Base-by-base conservation (phyloP, 2,113 vertebrate species). In the Mormyrus iriodes region DNA sequence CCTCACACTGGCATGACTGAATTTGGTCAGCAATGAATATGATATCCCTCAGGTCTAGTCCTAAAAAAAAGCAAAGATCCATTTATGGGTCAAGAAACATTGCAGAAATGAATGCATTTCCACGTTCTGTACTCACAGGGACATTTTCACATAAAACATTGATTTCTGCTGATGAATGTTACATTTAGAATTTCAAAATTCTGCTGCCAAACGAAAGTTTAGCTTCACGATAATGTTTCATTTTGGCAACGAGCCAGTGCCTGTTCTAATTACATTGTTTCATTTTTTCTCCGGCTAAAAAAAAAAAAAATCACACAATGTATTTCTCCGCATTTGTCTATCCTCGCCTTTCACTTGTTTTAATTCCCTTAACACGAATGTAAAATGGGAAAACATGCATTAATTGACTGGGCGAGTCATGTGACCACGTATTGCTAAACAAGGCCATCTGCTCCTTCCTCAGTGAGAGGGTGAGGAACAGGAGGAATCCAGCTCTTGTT, bases 241-340 rank as follows among this genome's bases (percentile, higher is more conserved):
- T 53, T 31, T 27, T 86, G 48, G 85, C 85, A 35, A 2, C 13
- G n/a, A 53, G 85, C 85, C 49, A 86, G 31, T 2, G 49, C 24
- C 85, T 51, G 49, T n/a, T 48, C 39, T 85, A 85, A 65, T 53
- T 85, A 65, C 85, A 42, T 85, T 27, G 58, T 58, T 85, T 2
- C 42, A 27, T 86, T 52, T 46, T 48, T 58, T 24, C n/a, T 65
- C 61, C n/a, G 0, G 61, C 61, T 65, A 65, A 65, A 65, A 89
- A 46, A 89, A 89, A 65, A 65, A 65, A 89, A 46, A 89, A 89
- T 61, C 79, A 89, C 51, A 84, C 17, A 10, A 44, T 27, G 8
- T 27, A 84, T 58, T 61, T 89, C 35, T 13, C 6, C 31, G 13
- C 15, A 19, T 85, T 86, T 51, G 53, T 39, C 17, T 24, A 65